Evolutionary conservation across 2,888 invertebrate species (phyloP).

Genomic region (Nysson spinosus): DNA sequence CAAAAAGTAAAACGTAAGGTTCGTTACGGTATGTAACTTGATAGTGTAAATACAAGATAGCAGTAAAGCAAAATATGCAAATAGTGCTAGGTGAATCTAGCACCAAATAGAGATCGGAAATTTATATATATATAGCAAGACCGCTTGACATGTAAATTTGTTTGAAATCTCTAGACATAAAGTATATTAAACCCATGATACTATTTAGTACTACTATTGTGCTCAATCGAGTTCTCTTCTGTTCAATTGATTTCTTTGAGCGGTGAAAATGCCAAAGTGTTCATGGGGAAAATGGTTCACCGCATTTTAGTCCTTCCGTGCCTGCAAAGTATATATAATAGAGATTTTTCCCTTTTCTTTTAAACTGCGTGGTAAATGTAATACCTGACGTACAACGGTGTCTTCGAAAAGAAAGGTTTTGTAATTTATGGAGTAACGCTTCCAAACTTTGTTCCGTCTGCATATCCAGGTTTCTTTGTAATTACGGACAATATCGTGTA

Average conservation of each 20-base stretch:
- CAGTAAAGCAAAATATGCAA: constrained; percentile 27
- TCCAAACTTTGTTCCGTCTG: constrained; percentile 22
- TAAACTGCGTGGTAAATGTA: constrained; percentile 12
- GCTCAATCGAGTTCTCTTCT: constrained; percentile 27
- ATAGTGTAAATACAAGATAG: constrained; percentile 55
- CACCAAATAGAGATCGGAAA: constrained; percentile 36
- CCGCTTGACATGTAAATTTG: constrained; percentile 52
- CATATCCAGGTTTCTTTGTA: constrained; percentile 14
- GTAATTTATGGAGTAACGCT: constrained; percentile 34
- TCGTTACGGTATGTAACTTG: constrained; percentile 42
- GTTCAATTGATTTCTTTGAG: constrained; percentile 32
- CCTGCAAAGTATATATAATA: constrained; percentile 9
- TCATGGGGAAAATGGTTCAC: constrained; percentile 41
- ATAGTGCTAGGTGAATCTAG: constrained; percentile 41
- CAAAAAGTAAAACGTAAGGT: constrained; percentile 30
- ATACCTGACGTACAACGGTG: no score
- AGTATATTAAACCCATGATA: constrained; percentile 26
- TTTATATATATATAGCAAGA: constrained; percentile 41
- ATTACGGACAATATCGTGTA: constrained; percentile 5
- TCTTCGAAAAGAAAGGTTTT: constrained; percentile 28
- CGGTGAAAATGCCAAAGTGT: constrained; percentile 62
- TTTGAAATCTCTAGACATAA: constrained; percentile 44
- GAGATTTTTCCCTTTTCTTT: constrained; percentile 5
- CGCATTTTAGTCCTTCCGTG: constrained; percentile 29
- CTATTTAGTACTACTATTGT: constrained; percentile 17